Evolutionary conservation across 2,113 vertebrate species (phyloP).

Genomic region (Sarotherodon lohbergeri): DNA sequence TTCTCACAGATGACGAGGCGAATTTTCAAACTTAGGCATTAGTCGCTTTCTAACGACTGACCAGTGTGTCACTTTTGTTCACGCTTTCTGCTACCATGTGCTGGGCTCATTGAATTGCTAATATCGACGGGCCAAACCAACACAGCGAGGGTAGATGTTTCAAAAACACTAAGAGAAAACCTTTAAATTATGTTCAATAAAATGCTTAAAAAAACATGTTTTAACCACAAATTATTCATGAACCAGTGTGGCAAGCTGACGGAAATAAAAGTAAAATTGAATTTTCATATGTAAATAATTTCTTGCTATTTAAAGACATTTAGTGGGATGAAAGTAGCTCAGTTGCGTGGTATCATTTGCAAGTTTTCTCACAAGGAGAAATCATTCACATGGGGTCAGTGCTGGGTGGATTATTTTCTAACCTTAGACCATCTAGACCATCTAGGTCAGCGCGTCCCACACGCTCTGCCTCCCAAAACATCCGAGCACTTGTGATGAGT

Average conservation of each 20-base stretch:
- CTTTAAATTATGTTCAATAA: not conserved
- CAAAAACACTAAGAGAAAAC: not conserved
- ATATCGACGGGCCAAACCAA: not conserved
- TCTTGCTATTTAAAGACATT: not conserved
- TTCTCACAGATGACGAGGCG: conserved; percentile 31
- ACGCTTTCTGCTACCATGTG: not conserved
- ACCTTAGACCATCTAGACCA: rapidly evolving
- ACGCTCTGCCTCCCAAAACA: rapidly evolving
- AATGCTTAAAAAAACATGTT: not conserved
- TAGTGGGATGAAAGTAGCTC: not conserved
- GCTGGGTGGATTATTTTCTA: not conserved
- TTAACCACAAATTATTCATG: not conserved
- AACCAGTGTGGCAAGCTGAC: not conserved
- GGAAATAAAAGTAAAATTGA: not conserved
- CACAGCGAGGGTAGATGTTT: not conserved
- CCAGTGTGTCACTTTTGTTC: not conserved
- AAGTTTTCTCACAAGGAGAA: not conserved
- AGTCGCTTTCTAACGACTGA: not conserved
- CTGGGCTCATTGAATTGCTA: not conserved
- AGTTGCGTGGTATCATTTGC: rapidly evolving
- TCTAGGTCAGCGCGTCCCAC: not conserved
- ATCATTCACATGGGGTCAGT: not conserved
- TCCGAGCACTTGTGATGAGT: not conserved
- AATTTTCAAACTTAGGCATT: not conserved
- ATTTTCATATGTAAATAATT: not conserved